phyloP scores from a whole-genome alignment of 2,113 vertebrate species.

The Colinus virginianus region DNA sequence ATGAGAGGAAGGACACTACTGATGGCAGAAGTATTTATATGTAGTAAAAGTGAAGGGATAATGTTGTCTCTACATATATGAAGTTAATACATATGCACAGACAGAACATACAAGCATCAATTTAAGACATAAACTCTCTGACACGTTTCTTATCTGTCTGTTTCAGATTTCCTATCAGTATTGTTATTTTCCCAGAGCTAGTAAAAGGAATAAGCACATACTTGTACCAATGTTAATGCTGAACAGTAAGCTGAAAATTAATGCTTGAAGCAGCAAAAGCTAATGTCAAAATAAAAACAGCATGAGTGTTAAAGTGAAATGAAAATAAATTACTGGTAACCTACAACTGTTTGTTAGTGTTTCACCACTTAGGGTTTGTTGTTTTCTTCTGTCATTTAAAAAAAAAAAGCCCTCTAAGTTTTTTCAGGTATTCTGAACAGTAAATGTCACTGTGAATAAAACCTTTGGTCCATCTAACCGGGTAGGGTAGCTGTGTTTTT shows the following conservation, averaged over 20 bases:
- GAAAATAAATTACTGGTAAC: conserved; percentile 34
- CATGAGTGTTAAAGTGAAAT: conserved; percentile 61
- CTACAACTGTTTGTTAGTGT: background rate
- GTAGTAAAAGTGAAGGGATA: background rate
- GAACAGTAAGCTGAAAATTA: conserved; percentile 64
- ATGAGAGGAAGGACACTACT: background rate
- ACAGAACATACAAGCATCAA: background rate
- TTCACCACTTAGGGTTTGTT: background rate
- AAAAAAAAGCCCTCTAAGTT: background rate
- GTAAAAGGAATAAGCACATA: conserved; percentile 42
- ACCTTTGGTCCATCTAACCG: background rate
- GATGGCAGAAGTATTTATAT: background rate
- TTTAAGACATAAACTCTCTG: background rate
- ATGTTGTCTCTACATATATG: background rate
- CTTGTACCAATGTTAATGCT: conserved; percentile 59
- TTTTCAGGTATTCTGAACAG: background rate
- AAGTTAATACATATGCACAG: conserved; percentile 12
- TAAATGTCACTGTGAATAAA: background rate
- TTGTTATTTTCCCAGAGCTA: conserved; percentile 55
- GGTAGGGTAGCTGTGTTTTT: background rate
- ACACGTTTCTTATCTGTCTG: background rate
- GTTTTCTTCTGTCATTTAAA: background rate
- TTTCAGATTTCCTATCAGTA: conserved; percentile 42
- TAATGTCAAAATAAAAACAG: conserved; percentile 68
- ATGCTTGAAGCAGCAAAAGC: conserved; percentile 63